Evolutionary conservation across 2,888 invertebrate genomes (phyloP).

Genomic region (Microctonus brassicae): DNA sequence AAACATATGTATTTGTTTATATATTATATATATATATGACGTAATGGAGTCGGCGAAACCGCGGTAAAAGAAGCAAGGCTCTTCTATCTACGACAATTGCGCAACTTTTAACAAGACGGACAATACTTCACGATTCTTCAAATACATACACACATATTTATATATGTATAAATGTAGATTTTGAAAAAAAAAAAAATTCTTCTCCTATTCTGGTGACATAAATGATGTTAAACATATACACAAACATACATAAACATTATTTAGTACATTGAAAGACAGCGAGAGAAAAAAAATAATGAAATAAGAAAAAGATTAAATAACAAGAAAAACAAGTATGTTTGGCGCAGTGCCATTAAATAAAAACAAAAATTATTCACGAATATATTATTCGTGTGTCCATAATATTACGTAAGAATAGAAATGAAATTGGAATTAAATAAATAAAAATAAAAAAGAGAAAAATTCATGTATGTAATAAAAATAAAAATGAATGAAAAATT

Average conservation of each 20-base stretch:
- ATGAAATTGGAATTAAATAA: no score
- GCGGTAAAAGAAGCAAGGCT: conserved; percentile 11
- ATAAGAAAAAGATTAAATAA: neutral
- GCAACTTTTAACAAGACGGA: neutral
- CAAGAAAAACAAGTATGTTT: no score
- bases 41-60: neutral
- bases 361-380: neutral
- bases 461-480: neutral
- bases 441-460: neutral
- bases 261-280: neutral
- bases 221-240: neutral
- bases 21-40: neutral
- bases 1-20: neutral
- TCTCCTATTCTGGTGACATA: neutral
- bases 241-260: neutral
- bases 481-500: neutral
- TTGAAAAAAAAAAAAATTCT: neutral
- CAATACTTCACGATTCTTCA: neutral
- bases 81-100: conserved; percentile 1
- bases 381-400: no score
- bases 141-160: no score
- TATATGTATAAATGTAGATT: neutral
- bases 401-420: no score
- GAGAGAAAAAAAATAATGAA: neutral
- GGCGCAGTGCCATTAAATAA: no score